phyloP scores from a whole-genome alignment of 2,888 invertebrate genomes.

The Polyommatus iphigenia region DNA sequence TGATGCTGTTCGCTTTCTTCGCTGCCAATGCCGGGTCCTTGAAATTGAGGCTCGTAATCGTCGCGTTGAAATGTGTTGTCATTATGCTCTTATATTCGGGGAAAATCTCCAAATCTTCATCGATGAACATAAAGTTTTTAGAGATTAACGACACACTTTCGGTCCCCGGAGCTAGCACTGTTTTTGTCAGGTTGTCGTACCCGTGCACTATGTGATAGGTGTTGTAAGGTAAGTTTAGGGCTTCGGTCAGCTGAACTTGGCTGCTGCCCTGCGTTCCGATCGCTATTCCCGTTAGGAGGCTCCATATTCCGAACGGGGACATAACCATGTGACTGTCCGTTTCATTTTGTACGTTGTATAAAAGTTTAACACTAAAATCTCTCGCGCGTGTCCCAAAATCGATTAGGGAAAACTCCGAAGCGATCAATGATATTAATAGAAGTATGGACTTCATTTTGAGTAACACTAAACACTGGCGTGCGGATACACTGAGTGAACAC shows the following conservation, averaged over 20 bases:
- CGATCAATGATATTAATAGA: slow-evolving; percentile 31
- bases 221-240: slow-evolving; percentile 60
- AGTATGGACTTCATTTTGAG: slow-evolving; percentile 31
- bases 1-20: slow-evolving; percentile 61
- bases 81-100: slow-evolving; percentile 52
- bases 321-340: slow-evolving; percentile 66
- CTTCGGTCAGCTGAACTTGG: slow-evolving; percentile 55
- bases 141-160: slow-evolving; percentile 59
- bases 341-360: slow-evolving; percentile 62
- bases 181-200: slow-evolving; percentile 53
- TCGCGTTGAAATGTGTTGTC: slow-evolving; percentile 56
- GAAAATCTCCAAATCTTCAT: slow-evolving; percentile 56
- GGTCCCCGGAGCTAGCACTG: slow-evolving; percentile 55
- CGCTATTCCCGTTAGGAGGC: slow-evolving; percentile 66
- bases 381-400: slow-evolving; percentile 66
- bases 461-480: not conserved
- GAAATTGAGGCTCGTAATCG: slow-evolving; percentile 60
- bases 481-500: slow-evolving; percentile 6
- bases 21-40: slow-evolving; percentile 58
- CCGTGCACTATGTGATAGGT: slow-evolving; percentile 48
- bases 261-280: slow-evolving; percentile 63
- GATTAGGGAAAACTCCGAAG: slow-evolving; percentile 44
- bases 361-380: slow-evolving; percentile 66
- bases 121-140: slow-evolving; percentile 67
- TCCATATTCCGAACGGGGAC: slow-evolving; percentile 74